phyloP scores from a whole-genome alignment of 2,113 vertebrate species.

The Podarcis muralis region DNA sequence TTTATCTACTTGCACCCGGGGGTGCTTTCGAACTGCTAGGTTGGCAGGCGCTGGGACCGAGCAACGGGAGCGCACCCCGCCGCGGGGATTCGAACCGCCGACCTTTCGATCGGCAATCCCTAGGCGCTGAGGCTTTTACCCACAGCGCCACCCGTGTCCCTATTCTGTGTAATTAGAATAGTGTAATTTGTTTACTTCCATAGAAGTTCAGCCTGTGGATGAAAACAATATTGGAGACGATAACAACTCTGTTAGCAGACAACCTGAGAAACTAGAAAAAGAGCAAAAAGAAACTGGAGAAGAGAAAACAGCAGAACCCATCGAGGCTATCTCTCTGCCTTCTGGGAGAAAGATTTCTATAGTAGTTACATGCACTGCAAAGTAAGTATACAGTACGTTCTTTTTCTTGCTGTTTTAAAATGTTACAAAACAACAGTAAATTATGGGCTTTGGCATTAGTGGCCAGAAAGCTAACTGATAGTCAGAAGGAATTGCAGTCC shows the following conservation, averaged over 20 bases:
- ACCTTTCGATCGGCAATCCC: too few species aligned
- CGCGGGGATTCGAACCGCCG: too few species aligned
- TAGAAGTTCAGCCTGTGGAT: constrained; percentile 33
- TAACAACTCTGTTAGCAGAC: neutral
- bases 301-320: neutral
- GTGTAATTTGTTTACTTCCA: constrained; percentile 11
- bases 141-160: too few species aligned
- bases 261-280: constrained; percentile 21
- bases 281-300: neutral
- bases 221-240: neutral
- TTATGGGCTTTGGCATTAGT: neutral
- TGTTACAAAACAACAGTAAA: neutral
- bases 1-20: too few species aligned
- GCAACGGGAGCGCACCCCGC: too few species aligned
- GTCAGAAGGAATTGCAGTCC: neutral
- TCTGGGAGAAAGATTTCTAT: constrained; percentile 79
- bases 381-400: constrained; percentile 59
- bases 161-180: neutral
- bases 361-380: constrained; percentile 77
- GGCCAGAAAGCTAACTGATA: neutral
- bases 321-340: constrained; percentile 64
- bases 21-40: too few species aligned
- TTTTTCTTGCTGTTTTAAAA: neutral
- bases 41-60: too few species aligned
- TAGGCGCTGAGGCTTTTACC: too few species aligned